Base-by-base conservation (phyloP, 2,888 invertebrate species). In the Hedychridium roseum region DNA sequence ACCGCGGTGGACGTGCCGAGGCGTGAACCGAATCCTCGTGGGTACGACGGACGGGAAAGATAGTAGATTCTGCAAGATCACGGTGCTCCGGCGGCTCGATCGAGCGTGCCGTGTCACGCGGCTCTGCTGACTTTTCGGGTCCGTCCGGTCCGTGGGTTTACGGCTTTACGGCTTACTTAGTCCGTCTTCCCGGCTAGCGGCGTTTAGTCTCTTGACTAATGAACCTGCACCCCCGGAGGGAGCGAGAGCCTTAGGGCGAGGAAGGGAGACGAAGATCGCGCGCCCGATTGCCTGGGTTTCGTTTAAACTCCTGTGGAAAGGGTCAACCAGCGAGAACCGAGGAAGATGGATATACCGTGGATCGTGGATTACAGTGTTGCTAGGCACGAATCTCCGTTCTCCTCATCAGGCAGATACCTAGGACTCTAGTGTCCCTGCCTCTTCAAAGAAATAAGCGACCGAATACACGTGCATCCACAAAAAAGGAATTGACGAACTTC, bases 151-250 rank as follows among this genome's bases (percentile, higher is more conserved):
- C 37, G 37, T 41, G 57, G 44, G 46, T 53, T 70, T 64, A 70
- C 61, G 65, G 44, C 48, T 53, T 70, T 64, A 70, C 61, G 65
- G 57, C 68, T 70, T 68, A 70, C 68, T 70, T 63, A 68, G 45
- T 56, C 45, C 49, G 56, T 16, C 16, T 47, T 35, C 40, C 52
- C 46, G 50, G 54, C 44, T 20, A 54, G 57, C 60, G 61, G 55
- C 69, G 65, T 65, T 74, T 74, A 74, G 71, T 53, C 64, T 54
- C 48, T 64, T 74, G 74, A 74, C 73, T 74, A 74, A 74, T 74
- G 74, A 74, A 74, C 64, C 66, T 58, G 31, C 44, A 28, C n/a
- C n/a, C n/a, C n/a, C 23, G 17, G 4, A 3, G 17, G 3, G 30
- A 7, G 46, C 47, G 44, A 42, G 54, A 47, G 50, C 49, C 45